These are phyloP conservation scores for Macquaria ambigua DNA, from an alignment of 2,113 vertebrate species.

Conservation along the genomic window DNA sequence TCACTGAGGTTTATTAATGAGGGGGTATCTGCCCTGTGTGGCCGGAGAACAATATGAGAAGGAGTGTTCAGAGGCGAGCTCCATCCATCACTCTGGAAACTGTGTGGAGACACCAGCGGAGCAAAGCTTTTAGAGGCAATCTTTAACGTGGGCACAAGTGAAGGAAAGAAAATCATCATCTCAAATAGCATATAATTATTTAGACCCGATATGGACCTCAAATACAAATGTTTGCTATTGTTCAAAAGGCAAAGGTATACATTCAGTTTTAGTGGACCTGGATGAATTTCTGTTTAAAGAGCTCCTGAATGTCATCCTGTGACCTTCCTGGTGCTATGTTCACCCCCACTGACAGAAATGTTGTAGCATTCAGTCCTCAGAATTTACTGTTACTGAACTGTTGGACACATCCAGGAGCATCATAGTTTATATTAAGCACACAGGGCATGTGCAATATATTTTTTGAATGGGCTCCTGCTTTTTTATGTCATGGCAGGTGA, in stretches of 20 bases:
- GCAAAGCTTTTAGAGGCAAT: constrained; percentile 57
- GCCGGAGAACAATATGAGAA: constrained; percentile 74
- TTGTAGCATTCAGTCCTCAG: not conserved
- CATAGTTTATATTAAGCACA: not conserved
- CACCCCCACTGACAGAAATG: not conserved
- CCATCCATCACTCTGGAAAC: constrained; percentile 73
- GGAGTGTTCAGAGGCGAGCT: constrained; percentile 48
- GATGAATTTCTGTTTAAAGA: constrained; percentile 24
- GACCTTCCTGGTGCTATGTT: constrained; percentile 1
- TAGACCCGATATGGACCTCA: not conserved
- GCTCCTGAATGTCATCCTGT: constrained; percentile 10
- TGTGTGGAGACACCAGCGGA: constrained; percentile 18
- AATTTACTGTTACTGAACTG: constrained; percentile 11
- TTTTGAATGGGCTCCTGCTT: not conserved
- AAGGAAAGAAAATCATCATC: constrained; percentile 34
- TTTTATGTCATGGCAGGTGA: not conserved
- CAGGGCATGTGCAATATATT: too few relatives aligned
- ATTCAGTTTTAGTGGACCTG: not conserved
- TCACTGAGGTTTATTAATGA: constrained; percentile 80
- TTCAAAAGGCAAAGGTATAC: constrained; percentile 6
- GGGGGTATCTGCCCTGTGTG: constrained; percentile 63
- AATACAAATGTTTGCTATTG: constrained; percentile 18
- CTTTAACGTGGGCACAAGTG: constrained; percentile 25
- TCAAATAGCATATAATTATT: constrained; percentile 35
- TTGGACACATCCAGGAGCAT: not conserved